Percentiles rank a stretch among this genome's conserved stretches.
Evolutionary conservation across 2,888 invertebrate genomes (phyloP).

Genomic region (Oxyscelio sp.): DNA sequence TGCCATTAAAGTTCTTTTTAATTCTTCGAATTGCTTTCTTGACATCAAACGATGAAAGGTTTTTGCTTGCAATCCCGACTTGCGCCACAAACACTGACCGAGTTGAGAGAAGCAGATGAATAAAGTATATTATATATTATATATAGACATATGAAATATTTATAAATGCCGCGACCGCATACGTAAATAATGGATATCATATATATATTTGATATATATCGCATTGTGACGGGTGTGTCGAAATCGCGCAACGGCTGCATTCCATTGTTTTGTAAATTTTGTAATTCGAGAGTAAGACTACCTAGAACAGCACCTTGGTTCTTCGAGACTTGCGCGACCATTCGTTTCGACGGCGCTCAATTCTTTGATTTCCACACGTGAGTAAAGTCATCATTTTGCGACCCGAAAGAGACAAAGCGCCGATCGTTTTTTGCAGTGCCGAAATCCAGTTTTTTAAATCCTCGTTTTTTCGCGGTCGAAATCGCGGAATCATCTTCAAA

Average conservation of each 20-base stretch:
- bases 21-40: no score
- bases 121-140: slow-evolving; percentile 62
- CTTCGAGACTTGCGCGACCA: slow-evolving; percentile 13
- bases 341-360: slow-evolving; percentile 14
- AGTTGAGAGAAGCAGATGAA: slow-evolving; percentile 62
- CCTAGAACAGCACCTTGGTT: slow-evolving; percentile 74
- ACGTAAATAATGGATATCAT: slow-evolving; percentile 80
- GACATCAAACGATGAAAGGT: no score
- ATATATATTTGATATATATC: slow-evolving; percentile 86
- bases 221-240: slow-evolving; percentile 85
- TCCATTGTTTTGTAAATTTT: slow-evolving; percentile 87
- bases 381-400: not conserved
- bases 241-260: slow-evolving; percentile 84
- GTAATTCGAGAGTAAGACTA: slow-evolving; percentile 83
- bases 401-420: not conserved
- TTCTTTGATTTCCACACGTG: slow-evolving; percentile 9
- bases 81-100: slow-evolving; percentile 44
- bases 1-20: no score
- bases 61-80: slow-evolving; percentile 16
- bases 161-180: slow-evolving; percentile 71
- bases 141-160: slow-evolving; percentile 71
- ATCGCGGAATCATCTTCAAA: slow-evolving; percentile 53
- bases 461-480: slow-evolving; percentile 47
- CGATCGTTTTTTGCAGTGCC: slow-evolving; percentile 48
- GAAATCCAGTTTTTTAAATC: slow-evolving; percentile 25